Evolutionary conservation across 2,113 vertebrate genomes (phyloP), one percentile per base, ranked within the genome.

Genomic region (Oryzias melastigma): DNA sequence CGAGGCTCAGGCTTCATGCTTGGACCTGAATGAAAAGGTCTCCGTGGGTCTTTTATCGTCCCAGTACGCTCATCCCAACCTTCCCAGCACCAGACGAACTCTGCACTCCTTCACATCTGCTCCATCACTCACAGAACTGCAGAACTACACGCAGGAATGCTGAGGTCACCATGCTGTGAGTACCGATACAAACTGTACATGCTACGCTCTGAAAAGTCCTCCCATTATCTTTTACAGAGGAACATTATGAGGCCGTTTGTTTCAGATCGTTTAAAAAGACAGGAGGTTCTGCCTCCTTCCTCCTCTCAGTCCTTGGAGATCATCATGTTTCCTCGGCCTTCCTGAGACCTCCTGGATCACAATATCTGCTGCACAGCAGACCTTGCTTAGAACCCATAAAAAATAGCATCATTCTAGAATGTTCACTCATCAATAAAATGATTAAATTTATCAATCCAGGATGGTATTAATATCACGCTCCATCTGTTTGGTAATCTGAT

Each of bases 11-110:
- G 64, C 70, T 69, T 61, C 52, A 43, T 25, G 58, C 53, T 69
- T n/a, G 24, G 55, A 51, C 46, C 35, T 41, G 72, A 75, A 80
- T 68, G 62, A 65, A 77, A 43, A 58, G 20, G 58, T 77, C 65
- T 77, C 69, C 16, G 78, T 81, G 56, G 35, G 64, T 60, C 63
- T 68, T 77, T 64, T 47, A 58, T 19, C 16, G 68, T 55, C 77
- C 65, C 22, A 45, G 63, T 67, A 80, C 76, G 74, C 62, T 53
- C 19, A 73, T 64, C 53, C 44, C 10, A 62, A 48, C 12, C 42
- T 59, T 43, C 19, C 57, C 25, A 14, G 8, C 22, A 41, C 58
- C 49, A 52, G 5, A 2, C 14, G 47, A 12, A 18, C 51, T 48
- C 49, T 49, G 35, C 54, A 15, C 60, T 53, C 61, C 52, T 75